phyloP scores from a whole-genome alignment of 2,888 invertebrate genomes.

The Sericinus montela region DNA sequence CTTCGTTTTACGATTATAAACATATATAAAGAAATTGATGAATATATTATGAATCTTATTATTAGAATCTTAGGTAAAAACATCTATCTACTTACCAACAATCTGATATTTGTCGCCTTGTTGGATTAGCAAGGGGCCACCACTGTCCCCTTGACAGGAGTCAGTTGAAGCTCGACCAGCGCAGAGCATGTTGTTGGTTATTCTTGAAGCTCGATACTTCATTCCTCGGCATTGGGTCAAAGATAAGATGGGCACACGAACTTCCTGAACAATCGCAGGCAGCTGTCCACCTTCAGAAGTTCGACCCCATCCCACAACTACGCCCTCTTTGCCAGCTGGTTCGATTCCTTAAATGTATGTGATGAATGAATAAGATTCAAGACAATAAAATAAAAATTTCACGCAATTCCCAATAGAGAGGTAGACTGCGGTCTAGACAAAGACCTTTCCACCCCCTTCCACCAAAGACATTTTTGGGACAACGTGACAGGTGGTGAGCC shows the following conservation, averaged over 20 bases:
- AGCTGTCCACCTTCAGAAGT: conserved; percentile 89
- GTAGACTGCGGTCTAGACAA: too few relatives aligned
- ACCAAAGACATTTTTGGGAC: too few relatives aligned
- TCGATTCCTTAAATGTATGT: conserved; percentile 65
- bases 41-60: background rate
- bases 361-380: background rate
- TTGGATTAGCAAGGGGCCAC: conserved; percentile 88
- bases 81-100: conserved; percentile 78
- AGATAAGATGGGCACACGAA: conserved; percentile 90
- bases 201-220: conserved; percentile 89
- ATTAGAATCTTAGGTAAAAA: too few relatives aligned
- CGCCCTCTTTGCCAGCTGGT: conserved; percentile 85
- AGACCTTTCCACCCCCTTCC: too few relatives aligned
- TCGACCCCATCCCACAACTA: conserved; percentile 93
- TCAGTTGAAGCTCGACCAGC: conserved; percentile 90
- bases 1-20: too few relatives aligned
- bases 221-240: conserved; percentile 88
- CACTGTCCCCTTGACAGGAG: conserved; percentile 94
- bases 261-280: conserved; percentile 89
- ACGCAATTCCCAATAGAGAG: too few relatives aligned
- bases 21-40: too few relatives aligned
- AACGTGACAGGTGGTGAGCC: too few relatives aligned
- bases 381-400: too few relatives aligned
- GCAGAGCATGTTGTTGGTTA: conserved; percentile 85
- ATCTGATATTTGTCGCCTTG: conserved; percentile 88